Base-by-base conservation (phyloP, 2,113 vertebrate species). In the Paralichthys olivaceus region DNA sequence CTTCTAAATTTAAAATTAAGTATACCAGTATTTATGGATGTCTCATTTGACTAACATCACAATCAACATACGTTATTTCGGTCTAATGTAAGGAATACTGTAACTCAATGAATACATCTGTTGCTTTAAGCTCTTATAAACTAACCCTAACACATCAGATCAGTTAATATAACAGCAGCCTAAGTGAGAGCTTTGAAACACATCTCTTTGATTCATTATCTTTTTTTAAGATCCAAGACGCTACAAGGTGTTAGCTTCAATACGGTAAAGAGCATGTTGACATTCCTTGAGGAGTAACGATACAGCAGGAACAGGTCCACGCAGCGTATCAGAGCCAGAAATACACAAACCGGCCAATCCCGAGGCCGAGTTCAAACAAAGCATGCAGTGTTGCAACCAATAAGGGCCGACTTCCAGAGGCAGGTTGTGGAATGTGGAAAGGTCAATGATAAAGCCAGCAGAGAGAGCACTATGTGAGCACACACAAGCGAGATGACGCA, bases 371-470 rank as follows among this genome's bases (percentile, higher is more conserved):
- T 93, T 92, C 85, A 90, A 92, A 93, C 89, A 91, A 91, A 91
- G 90, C 84, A 67, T 0, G 60, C 75, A 47, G 69, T 45, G 77
- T 25, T 28, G 29, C 69, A 80, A 88, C 91, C 92, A 92, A 93
- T 92, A 23, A 83, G 69, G 22, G 78, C 22, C 2, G 11, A 85
- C 76, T 75, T 85, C 72, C 85, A 88, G 62, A 53, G 25, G 77
- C 87, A 83, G 85, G 72, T 86, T 82, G 72, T 78, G 89, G 93
- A 92, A 93, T 90, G 91, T 88, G 79, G 86, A 87, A 84, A 90
- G 87, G 90, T 90, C 87, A 88, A 75, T 45, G 81, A 88, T 90
- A 85, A 89, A 79, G 80, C 72, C 47, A 8, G 71, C 37, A 37
- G 66, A 66, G 70, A 76, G 69, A 47, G 32, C 43, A 9, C 8